These are phyloP conservation scores for Natator depressus DNA, from an alignment of 2,113 vertebrate genomes.

Conservation along the genomic window DNA sequence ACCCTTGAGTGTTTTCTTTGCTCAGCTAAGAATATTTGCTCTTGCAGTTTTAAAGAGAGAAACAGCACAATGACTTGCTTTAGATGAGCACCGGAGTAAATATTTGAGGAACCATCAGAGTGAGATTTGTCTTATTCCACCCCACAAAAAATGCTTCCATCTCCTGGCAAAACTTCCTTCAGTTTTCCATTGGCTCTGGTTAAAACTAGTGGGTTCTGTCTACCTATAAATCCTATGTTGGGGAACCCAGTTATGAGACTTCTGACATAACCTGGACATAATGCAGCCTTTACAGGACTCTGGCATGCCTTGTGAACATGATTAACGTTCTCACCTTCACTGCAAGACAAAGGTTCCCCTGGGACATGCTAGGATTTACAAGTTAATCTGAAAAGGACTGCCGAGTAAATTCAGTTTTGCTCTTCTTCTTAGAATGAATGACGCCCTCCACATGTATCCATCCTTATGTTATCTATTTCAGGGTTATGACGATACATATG, in stretches of 20 bases:
- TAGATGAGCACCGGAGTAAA: background rate
- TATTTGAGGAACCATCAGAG: background rate
- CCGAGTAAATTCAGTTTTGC: background rate
- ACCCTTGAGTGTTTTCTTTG: background rate
- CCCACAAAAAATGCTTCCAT: background rate
- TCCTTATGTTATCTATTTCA: constrained; percentile 50
- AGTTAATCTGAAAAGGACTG: background rate
- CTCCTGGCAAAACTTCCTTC: background rate
- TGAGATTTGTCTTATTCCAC: background rate
- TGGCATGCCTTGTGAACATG: accelerated
- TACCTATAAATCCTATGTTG: background rate
- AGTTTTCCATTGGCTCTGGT: background rate
- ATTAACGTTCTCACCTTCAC: background rate
- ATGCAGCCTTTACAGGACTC: background rate
- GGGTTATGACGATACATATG: constrained; percentile 92
- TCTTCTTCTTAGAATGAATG: accelerated
- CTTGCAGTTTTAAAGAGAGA: background rate
- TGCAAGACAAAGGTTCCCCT: accelerated
- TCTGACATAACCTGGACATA: accelerated
- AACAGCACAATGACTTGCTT: background rate
- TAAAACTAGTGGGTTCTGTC: background rate
- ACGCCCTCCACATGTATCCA: background rate
- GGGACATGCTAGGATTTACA: background rate
- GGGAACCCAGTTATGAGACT: accelerated
- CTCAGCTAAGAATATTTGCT: background rate